These are phyloP conservation scores for Pangasianodon gigas DNA, from an alignment of 2,113 vertebrate species.

Conservation along the genomic window DNA sequence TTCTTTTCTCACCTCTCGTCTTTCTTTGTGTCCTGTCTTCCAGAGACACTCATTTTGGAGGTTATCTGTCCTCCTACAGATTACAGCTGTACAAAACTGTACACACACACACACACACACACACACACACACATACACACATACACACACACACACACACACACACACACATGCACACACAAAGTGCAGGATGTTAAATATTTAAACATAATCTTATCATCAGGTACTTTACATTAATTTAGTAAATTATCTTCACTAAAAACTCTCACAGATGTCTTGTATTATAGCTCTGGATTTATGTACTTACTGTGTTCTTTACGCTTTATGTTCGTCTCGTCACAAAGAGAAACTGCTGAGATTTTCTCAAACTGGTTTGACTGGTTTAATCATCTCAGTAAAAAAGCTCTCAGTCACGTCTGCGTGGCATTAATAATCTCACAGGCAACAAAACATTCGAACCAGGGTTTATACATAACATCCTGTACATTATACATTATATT, in stretches of 20 bases:
- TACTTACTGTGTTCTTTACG: background rate
- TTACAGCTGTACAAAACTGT: background rate
- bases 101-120: background rate
- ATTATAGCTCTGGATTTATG: background rate
- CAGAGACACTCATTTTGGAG: constrained; percentile 17
- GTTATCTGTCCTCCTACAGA: background rate
- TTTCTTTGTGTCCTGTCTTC: background rate
- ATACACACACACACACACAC: background rate
- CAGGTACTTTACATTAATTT: background rate
- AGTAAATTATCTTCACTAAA: background rate
- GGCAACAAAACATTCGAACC: background rate
- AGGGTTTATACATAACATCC: background rate
- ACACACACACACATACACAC: background rate
- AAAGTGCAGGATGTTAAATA: background rate
- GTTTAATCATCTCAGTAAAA: background rate
- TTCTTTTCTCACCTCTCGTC: background rate
- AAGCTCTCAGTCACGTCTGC: background rate
- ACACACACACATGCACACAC: background rate
- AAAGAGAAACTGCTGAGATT: background rate
- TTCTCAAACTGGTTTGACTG: background rate
- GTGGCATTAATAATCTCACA: background rate
- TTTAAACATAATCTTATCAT: background rate
- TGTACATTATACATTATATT: background rate
- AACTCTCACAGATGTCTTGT: background rate
- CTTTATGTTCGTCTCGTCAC: background rate